Base-by-base conservation (phyloP, 2,113 vertebrate genomes). In the Cochlearius cochlearius region DNA sequence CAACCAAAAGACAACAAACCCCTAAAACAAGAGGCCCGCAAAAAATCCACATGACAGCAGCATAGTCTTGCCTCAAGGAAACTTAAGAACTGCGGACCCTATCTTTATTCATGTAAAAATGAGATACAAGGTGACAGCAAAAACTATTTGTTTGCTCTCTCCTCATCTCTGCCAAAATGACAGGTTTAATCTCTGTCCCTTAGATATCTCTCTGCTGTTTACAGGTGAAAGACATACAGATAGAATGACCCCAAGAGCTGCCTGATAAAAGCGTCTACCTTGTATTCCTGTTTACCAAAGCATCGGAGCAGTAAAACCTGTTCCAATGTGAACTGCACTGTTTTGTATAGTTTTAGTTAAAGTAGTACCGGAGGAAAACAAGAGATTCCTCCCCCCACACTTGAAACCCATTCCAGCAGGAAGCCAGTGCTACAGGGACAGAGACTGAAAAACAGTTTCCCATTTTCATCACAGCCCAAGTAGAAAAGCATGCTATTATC, bases 321-420 rank as follows among this genome's bases (percentile, higher is more conserved):
- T 68, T 75, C 32, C 30, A 49, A 19, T 4, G 18, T 17, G 43
- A 69, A 71, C 11, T 0, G 0, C 7, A 30, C 55, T n/a, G 15
- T 67, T 78, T 47, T 2, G 0, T 36, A 19, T 4, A 69, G 36
- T 18, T 60, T 60, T 52, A 43, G n/a, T 43, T 52, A 36, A 67
- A 82, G 36, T 3, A 45, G 38, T 49, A 41, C 34, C 30, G 29
- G 53, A 68, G 16, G 11, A 83, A 52, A 58, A 58, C 11, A 68
- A 72, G 23, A 26, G 23, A 50, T 63, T 59, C n/a, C 25, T 18
- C 27, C 21, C 25, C 36, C 8, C n/a, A 1, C 15, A 12, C 15
- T 27, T 2, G 2, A 84, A 80, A 29, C 10, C 18, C 21, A 34
- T 49, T 59, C 34, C 68, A 75, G 56, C 34, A 69, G 30, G 30